Percentiles rank a stretch among this genome's conserved stretches.
These are phyloP conservation scores for Equus przewalskii DNA, from an alignment of 2,113 vertebrate genomes.

Conservation along the genomic window DNA sequence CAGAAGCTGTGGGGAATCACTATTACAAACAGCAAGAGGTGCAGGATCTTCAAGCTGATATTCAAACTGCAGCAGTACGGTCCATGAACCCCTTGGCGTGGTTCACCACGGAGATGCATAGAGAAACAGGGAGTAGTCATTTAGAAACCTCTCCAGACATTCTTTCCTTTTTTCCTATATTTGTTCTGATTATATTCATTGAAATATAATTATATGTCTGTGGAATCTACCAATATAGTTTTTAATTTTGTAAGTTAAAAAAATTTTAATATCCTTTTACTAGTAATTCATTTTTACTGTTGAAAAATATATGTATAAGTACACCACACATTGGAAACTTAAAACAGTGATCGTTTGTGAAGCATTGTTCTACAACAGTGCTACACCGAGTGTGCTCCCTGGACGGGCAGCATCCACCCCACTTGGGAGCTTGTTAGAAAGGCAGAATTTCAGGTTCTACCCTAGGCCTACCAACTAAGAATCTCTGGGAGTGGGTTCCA, in stretches of 20 bases:
- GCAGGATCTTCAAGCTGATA: neutral
- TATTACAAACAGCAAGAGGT: neutral
- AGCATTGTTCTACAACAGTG: neutral
- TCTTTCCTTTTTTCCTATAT: neutral
- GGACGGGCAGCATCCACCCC: no score
- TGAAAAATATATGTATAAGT: neutral
- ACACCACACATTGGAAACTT: neutral
- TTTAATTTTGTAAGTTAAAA: neutral
- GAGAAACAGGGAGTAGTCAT: neutral
- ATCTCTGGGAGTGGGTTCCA: neutral
- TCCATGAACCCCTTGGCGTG: neutral
- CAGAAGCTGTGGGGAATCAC: neutral
- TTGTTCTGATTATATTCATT: slow-evolving; percentile 19
- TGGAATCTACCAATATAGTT: neutral
- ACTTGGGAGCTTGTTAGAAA: neutral
- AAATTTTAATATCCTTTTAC: neutral
- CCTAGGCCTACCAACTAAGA: neutral
- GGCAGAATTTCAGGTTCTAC: neutral
- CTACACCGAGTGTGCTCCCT: neutral
- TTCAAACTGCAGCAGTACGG: neutral
- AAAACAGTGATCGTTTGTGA: neutral
- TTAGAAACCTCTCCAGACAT: neutral
- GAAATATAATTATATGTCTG: neutral
- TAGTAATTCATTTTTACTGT: neutral
- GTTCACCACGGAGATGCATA: neutral